Percentiles rank a stretch among this genome's conserved stretches.
phyloP scores from a whole-genome alignment of 2,888 invertebrate species.

The Pterostichus madidus region DNA sequence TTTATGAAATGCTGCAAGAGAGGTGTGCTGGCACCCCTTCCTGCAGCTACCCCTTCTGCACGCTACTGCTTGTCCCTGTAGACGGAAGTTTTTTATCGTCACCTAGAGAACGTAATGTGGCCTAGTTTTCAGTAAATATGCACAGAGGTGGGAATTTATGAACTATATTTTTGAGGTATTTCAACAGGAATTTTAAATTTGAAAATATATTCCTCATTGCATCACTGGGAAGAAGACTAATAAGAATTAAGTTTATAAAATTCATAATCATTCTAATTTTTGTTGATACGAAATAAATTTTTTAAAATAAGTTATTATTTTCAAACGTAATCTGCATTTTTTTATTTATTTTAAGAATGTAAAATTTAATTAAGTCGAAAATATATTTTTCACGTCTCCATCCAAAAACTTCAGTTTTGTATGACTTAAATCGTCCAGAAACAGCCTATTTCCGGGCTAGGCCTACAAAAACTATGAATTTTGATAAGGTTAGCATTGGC shows the following conservation, averaged over 20 bases:
- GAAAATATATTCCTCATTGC: slow-evolving; percentile 1
- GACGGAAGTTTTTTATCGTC: slow-evolving; percentile 20
- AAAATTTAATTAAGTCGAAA: too few relatives aligned
- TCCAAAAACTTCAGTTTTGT: too few relatives aligned
- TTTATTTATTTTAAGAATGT: too few relatives aligned
- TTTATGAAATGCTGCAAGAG: slow-evolving; percentile 9
- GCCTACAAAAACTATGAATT: too few relatives aligned
- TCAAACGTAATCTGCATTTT: too few relatives aligned
- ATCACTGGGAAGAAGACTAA: neutral
- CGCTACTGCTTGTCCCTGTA: neutral
- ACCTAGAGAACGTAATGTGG: slow-evolving; percentile 7
- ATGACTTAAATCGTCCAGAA: too few relatives aligned
- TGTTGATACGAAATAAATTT: too few relatives aligned
- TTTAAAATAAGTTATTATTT: too few relatives aligned
- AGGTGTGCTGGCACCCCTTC: neutral
- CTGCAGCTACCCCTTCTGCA: neutral
- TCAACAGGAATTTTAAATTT: slow-evolving; percentile 15
- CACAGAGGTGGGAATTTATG: slow-evolving; percentile 3
- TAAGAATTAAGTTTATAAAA: neutral
- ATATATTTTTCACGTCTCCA: too few relatives aligned
- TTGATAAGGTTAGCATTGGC: too few relatives aligned
- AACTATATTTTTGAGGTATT: neutral
- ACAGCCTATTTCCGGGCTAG: too few relatives aligned
- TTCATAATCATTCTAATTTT: too few relatives aligned
- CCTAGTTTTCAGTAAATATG: slow-evolving; percentile 38